Conservation (phyloP, 2,113 vertebrate genomes). For the Coryphaenoides rupestris region DNA sequence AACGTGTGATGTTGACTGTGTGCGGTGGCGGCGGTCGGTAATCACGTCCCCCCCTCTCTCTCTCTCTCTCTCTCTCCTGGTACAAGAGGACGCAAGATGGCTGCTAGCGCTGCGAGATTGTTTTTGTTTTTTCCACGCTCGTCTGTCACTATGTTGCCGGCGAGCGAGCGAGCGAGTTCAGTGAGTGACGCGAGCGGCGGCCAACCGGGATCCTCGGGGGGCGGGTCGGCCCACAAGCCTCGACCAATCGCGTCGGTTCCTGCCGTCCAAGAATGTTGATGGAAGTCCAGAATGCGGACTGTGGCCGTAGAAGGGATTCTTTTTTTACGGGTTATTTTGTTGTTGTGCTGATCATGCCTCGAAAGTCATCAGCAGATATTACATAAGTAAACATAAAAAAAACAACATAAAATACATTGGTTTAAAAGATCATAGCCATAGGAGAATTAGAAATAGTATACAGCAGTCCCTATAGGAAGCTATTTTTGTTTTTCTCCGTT, state of each 20-base stretch:
- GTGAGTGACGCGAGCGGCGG: slow-evolving; percentile 29
- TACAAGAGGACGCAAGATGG: slow-evolving; percentile 76
- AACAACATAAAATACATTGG: too few relatives aligned
- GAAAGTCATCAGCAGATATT: too few relatives aligned
- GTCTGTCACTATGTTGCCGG: slow-evolving; percentile 35
- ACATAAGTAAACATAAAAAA: too few relatives aligned
- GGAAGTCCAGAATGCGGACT: neutral
- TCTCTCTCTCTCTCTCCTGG: slow-evolving; percentile 68
- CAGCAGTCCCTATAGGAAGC: too few relatives aligned
- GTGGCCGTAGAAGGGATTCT: too few relatives aligned
- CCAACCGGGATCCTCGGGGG: slow-evolving; percentile 37
- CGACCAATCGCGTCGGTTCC: slow-evolving; percentile 34
- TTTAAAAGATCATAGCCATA: too few relatives aligned
- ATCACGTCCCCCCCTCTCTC: too few relatives aligned
- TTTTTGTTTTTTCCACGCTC: slow-evolving; percentile 60
- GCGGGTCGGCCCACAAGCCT: neutral
- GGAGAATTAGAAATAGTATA: too few relatives aligned
- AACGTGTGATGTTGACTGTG: neutral
- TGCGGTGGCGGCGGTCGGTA: slow-evolving; percentile 1
- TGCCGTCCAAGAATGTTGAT: neutral
- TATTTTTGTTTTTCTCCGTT: too few relatives aligned
- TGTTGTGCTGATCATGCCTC: too few relatives aligned
- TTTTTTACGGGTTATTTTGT: too few relatives aligned
- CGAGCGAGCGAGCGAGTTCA: slow-evolving; percentile 45
- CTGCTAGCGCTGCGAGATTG: slow-evolving; percentile 64